Conservation (phyloP, 2,113 vertebrate species). For the Lepus timidus region DNA sequence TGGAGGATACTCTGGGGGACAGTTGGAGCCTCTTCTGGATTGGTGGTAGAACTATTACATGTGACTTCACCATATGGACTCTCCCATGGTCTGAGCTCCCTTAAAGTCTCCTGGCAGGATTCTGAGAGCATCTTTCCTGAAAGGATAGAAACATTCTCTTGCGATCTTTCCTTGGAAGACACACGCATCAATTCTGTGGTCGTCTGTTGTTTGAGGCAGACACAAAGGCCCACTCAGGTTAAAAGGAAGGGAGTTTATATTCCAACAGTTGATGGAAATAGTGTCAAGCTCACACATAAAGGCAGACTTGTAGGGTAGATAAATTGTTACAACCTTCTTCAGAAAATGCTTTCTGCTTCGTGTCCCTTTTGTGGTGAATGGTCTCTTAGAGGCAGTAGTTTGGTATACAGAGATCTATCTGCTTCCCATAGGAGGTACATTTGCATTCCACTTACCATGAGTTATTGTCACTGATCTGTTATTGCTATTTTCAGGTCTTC, state of each 20-base stretch:
- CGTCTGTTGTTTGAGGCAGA: not conserved
- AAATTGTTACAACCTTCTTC: not conserved
- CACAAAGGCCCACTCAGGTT: not conserved
- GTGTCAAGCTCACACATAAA: not conserved
- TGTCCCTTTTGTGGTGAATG: not conserved
- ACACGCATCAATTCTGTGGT: not conserved
- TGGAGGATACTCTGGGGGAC: not conserved
- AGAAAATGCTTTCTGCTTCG: not conserved
- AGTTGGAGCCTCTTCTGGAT: not conserved
- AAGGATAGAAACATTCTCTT: not conserved
- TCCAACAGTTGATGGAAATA: not conserved
- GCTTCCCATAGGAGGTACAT: not conserved
- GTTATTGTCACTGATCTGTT: not conserved
- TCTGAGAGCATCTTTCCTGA: not conserved
- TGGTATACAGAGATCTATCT: not conserved
- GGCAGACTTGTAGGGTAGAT: not conserved
- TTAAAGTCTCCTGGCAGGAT: not conserved
- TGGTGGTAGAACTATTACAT: not conserved
- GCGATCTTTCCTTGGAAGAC: not conserved
- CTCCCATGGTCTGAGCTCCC: not conserved
- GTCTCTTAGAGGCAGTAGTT: too few relatives aligned
- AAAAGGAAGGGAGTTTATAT: not conserved
- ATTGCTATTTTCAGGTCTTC: not conserved
- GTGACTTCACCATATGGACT: not conserved
- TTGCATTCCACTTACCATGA: not conserved